Percentiles rank a stretch among this genome's conserved stretches.
phyloP scores from a whole-genome alignment of 2,113 vertebrate genomes.

The Podocnemis expansa region DNA sequence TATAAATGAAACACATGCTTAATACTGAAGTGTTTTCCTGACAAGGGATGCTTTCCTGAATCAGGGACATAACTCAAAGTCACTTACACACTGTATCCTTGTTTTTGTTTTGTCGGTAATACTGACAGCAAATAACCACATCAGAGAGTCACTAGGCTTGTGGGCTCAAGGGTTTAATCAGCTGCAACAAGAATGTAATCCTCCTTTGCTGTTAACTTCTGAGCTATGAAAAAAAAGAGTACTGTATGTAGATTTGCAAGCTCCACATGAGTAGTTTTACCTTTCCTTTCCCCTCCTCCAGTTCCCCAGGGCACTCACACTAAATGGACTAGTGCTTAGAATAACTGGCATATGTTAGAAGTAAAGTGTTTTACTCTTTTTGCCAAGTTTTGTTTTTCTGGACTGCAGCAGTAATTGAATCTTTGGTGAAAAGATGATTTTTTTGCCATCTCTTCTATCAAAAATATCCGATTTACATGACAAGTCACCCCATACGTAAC shows the following conservation, averaged over 20 bases:
- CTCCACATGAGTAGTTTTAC: slow-evolving; percentile 7
- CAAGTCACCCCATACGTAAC: slow-evolving; percentile 50
- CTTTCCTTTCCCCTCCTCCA: slow-evolving; percentile 64
- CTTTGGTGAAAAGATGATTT: slow-evolving; percentile 12
- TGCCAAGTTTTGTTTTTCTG: slow-evolving; percentile 25
- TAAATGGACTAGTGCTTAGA: slow-evolving; percentile 21
- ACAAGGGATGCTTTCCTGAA: slow-evolving; percentile 32
- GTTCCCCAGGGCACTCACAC: background rate
- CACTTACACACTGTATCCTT: slow-evolving; percentile 13
- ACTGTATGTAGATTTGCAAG: slow-evolving; percentile 58
- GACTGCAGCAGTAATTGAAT: slow-evolving; percentile 38
- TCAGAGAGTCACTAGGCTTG: slow-evolving; percentile 47
- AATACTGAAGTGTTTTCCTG: background rate
- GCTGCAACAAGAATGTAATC: slow-evolving; percentile 66
- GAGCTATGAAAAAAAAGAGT: slow-evolving; percentile 57
- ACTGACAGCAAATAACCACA: slow-evolving; percentile 46
- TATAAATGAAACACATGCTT: slow-evolving; percentile 43
- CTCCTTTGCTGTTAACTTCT: slow-evolving; percentile 68
- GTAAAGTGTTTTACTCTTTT: slow-evolving; percentile 21
- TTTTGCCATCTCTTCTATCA: background rate
- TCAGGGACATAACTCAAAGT: background rate
- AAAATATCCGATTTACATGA: background rate
- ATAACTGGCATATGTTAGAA: slow-evolving; percentile 63
- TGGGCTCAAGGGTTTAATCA: slow-evolving; percentile 71
- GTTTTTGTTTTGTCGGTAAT: slow-evolving; percentile 62